Evolutionary conservation across 2,888 invertebrate species (phyloP).

Genomic region (Sarcophaga carnaria): DNA sequence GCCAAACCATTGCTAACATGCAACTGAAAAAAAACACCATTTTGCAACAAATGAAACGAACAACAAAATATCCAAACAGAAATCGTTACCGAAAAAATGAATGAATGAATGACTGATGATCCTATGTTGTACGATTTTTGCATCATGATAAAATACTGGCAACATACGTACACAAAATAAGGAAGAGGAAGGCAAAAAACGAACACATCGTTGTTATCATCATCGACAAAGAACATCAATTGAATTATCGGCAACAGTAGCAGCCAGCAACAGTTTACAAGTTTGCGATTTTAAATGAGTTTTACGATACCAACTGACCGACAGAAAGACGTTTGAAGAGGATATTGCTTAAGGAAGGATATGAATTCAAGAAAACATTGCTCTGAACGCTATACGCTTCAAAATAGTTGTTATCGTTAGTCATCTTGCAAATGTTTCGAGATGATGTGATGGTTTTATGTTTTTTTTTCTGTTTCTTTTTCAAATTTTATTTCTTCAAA

Average conservation of each 20-base stretch:
- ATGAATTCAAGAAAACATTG: neutral
- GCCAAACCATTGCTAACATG: too few species aligned
- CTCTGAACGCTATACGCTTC: neutral
- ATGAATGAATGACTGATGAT: too few species aligned
- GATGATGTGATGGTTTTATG: slow-evolving; percentile 43
- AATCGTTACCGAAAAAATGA: too few species aligned
- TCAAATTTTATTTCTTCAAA: neutral
- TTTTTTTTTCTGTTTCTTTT: slow-evolving; percentile 20
- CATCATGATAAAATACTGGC: neutral
- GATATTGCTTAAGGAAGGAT: neutral
- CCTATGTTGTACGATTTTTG: too few species aligned
- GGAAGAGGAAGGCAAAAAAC: neutral
- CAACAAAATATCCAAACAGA: too few species aligned
- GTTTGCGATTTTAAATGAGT: slow-evolving; percentile 27
- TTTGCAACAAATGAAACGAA: too few species aligned
- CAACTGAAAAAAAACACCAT: too few species aligned
- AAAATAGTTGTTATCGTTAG: slow-evolving; percentile 46
- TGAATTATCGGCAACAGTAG: slow-evolving; percentile 2
- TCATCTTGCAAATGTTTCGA: slow-evolving; percentile 44
- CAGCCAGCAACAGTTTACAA: slow-evolving; percentile 34
- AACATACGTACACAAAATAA: neutral
- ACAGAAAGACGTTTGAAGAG: neutral
- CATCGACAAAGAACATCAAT: slow-evolving; percentile 36
- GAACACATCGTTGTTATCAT: slow-evolving; percentile 21
- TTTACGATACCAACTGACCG: neutral